Conservation (phyloP, 2,113 vertebrate species). For the Bettongia penicillata region DNA sequence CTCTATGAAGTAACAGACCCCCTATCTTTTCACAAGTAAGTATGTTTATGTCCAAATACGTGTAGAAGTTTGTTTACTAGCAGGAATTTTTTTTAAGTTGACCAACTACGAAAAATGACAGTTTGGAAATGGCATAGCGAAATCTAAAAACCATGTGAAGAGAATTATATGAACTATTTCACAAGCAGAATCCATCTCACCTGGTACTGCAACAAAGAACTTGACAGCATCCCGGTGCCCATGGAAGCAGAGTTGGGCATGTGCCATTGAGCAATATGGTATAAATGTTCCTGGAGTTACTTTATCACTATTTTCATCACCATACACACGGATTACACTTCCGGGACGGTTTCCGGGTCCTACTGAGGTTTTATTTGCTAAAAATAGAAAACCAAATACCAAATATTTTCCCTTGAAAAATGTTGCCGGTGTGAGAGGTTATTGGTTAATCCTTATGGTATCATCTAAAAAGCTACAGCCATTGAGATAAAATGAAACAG, state of each 20-base stretch:
- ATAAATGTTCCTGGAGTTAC: slow-evolving; percentile 96
- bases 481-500: slow-evolving; percentile 83
- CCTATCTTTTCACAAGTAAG: slow-evolving; percentile 44
- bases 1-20: not conserved
- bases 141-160: not conserved
- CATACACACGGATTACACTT: slow-evolving; percentile 93
- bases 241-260: slow-evolving; percentile 98
- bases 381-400: slow-evolving; percentile 73
- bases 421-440: slow-evolving; percentile 45
- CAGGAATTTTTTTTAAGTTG: not conserved
- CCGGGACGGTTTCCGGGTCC: slow-evolving; percentile 89
- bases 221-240: slow-evolving; percentile 98
- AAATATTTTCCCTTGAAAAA: slow-evolving; percentile 75
- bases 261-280: slow-evolving; percentile 98
- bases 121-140: not conserved
- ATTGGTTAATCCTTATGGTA: slow-evolving; percentile 83
- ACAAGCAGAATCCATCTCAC: slow-evolving; percentile 77
- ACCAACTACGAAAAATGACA: not conserved
- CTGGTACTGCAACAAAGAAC: slow-evolving; percentile 98
- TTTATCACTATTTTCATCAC: slow-evolving; percentile 95
- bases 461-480: slow-evolving; percentile 87
- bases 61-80: not conserved
- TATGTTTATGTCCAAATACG: slow-evolving; percentile 18
- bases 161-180: not conserved
- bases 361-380: slow-evolving; percentile 89